These are phyloP conservation scores for Telmatherina bonti DNA, from an alignment of 2,797 vertebrate species.

Conservation along the genomic window DNA sequence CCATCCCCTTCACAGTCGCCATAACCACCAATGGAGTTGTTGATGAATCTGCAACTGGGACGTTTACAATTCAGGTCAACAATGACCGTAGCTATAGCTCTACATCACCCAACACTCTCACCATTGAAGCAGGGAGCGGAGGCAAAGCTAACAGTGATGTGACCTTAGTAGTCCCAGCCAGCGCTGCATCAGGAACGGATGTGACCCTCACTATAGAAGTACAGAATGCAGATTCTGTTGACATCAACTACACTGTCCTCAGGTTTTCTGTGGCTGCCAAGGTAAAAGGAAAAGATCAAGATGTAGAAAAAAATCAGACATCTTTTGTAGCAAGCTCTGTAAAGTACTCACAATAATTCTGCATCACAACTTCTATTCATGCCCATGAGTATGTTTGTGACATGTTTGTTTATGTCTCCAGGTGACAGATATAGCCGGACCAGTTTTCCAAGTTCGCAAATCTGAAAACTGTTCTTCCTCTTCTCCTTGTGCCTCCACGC, in stretches of 20 bases:
- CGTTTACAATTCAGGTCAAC: constrained; percentile 56
- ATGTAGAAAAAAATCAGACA: too few relatives aligned
- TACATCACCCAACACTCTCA: constrained; percentile 34
- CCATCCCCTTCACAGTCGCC: constrained; percentile 33
- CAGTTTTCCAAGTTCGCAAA: background rate
- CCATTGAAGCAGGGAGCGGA: constrained; percentile 15
- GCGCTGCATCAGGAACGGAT: constrained; percentile 67
- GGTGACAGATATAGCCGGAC: background rate
- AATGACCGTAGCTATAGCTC: constrained; percentile 58
- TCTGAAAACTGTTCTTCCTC: too few relatives aligned
- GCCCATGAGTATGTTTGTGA: too few relatives aligned
- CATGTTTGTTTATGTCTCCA: background rate
- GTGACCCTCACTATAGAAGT: constrained; percentile 77
- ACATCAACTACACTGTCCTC: constrained; percentile 74
- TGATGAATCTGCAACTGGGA: constrained; percentile 23
- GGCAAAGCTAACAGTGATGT: constrained; percentile 53
- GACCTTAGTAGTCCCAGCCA: constrained; percentile 49
- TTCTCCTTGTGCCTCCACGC: too few relatives aligned
- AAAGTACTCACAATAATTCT: too few relatives aligned
- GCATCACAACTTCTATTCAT: too few relatives aligned
- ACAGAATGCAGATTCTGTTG: constrained; percentile 42
- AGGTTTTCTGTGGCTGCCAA: constrained; percentile 62
- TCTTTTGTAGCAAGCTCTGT: too few relatives aligned
- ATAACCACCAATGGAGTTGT: constrained; percentile 17
- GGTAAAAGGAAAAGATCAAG: constrained; percentile 44